These are phyloP conservation scores for Cecidostiba fungosa DNA, from an alignment of 2,888 invertebrate species.

Conservation along the genomic window DNA sequence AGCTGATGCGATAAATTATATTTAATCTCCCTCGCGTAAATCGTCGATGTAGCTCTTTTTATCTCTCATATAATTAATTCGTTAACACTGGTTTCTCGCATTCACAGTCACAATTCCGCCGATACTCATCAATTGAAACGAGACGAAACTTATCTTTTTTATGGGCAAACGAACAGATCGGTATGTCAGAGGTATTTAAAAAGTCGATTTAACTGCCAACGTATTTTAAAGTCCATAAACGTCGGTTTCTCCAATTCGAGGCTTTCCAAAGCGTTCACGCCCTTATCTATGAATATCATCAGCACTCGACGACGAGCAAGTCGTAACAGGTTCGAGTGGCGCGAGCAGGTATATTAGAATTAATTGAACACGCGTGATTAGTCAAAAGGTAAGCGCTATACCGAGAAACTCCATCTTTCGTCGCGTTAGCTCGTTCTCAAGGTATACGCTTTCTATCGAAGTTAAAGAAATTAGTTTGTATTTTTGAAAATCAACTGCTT, in stretches of 20 bases:
- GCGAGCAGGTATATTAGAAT: conserved; percentile 43
- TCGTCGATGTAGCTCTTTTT: conserved; percentile 2
- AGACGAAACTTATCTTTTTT: conserved; percentile 29
- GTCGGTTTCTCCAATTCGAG: conserved; percentile 45
- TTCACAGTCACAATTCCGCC: not conserved
- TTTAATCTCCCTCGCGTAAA: not conserved
- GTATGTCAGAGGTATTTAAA: conserved; percentile 32
- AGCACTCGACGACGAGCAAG: conserved; percentile 30
- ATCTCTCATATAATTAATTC: conserved; percentile 22
- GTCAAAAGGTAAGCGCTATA: conserved; percentile 51
- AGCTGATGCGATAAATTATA: conserved; percentile 7
- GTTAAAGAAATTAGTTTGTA: not conserved
- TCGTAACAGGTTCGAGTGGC: conserved; percentile 49
- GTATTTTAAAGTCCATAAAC: conserved; percentile 57
- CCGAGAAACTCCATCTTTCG: conserved; percentile 52
- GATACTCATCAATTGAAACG: conserved; percentile 3
- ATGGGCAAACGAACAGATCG: conserved; percentile 15
- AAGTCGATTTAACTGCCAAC: conserved; percentile 42
- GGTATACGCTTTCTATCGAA: conserved; percentile 3
- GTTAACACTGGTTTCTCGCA: conserved; percentile 5
- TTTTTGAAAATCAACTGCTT: too few relatives aligned
- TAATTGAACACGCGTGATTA: conserved; percentile 58
- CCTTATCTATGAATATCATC: conserved; percentile 57
- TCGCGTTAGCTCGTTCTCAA: conserved; percentile 2
- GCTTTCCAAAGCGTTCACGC: conserved; percentile 36